Evolutionary conservation across 35 echinoderm and acorn worm genomes (phyloP), one percentile per base, ranked within the genome.

Genomic region (Ptychodera flava): DNA sequence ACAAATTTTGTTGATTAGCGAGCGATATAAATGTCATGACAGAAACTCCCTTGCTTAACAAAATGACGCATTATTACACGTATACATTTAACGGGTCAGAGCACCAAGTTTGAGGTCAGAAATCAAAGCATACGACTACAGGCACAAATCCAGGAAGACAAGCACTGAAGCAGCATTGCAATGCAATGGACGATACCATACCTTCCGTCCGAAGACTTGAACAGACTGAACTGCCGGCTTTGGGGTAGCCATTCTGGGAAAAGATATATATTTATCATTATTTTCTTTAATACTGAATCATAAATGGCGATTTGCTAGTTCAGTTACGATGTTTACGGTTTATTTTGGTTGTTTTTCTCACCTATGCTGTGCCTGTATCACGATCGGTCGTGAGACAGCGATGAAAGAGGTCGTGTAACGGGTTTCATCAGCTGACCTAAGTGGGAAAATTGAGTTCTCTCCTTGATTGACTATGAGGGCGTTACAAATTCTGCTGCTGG

Each of bases 141-240:
- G 29, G 52, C 35, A 22, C 1, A 1, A 31, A 16, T 30, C 29
- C 28, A 53, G 79, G 33, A 31, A 45, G 33, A 31, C 33, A 34
- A 16, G 75, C 81, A 83, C 81, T 78, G 77, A 76, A 75, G 15
- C 36, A n/a, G 33, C 35, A 33, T 0, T 75, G 52, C 52, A 34
- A 34, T 32, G 38, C n/a, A 16, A 31, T n/a, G 33, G 52, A 75
- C 38, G 81, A 64, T 64, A 64, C 45, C 35, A 14, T 91, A 94
- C 92, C 92, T 94, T 94, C 27, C 92, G 89, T 33, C 92, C 92
- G 86, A 94, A 94, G 53, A 94, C 92, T 94, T 94, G 92, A 79
- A 94, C 92, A 76, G 92, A 94, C 38, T 94, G 89, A 0, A 64
- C 79, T 28, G 88, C 88, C 37, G 31, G 80, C 28, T 34, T 31